These are phyloP conservation scores for Aphis craccivora DNA, from an alignment of 1,140 invertebrate species.

Conservation along the genomic window DNA sequence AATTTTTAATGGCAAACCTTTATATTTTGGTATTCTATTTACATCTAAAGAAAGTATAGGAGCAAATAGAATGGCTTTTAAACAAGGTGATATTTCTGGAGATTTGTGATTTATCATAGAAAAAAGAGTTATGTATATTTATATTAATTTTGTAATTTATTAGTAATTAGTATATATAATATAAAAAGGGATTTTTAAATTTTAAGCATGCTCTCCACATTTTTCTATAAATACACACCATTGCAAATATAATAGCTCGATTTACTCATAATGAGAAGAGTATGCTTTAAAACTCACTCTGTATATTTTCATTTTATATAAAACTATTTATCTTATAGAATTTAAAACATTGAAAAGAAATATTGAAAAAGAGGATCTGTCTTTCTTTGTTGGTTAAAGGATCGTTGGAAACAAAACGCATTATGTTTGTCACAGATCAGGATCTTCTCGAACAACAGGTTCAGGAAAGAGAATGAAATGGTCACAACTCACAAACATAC, in stretches of 20 bases:
- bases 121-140: no score
- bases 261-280: no score
- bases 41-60: slow-evolving; percentile 76
- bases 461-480: background rate
- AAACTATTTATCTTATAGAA: background rate
- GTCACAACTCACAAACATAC: background rate
- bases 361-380: slow-evolving; percentile 7
- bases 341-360: slow-evolving; percentile 15
- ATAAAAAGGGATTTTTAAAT: no score
- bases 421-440: background rate
- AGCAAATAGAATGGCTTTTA: slow-evolving; percentile 72
- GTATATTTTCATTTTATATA: no score
- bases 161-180: no score
- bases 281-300: no score
- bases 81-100: no score
- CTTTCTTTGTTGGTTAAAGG: slow-evolving; percentile 16
- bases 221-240: no score
- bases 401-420: background rate
- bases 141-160: no score
- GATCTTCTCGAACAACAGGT: background rate
- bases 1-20: slow-evolving; percentile 68
- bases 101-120: no score
- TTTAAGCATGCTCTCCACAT: no score
- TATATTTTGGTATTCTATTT: slow-evolving; percentile 84
- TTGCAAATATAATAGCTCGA: no score